Percentiles rank a stretch among this genome's conserved stretches.
Conservation (phyloP, 2,888 invertebrate genomes). For the Callyntrura sp. region DNA sequence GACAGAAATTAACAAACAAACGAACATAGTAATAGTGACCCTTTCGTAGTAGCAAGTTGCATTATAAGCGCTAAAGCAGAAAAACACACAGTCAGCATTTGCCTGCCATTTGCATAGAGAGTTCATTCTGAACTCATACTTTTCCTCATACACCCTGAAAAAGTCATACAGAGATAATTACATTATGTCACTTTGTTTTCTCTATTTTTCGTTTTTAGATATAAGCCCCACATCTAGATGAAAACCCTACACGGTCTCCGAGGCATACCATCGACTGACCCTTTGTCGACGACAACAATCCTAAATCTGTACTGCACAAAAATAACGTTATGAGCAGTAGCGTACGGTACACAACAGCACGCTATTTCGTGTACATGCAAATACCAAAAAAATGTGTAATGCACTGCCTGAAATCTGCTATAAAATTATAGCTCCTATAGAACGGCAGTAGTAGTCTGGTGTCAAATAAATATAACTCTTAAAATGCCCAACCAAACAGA, state of each 20-base stretch:
- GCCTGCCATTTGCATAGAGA: not conserved
- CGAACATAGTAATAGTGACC: not conserved
- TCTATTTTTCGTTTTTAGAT: not conserved
- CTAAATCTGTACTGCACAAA: not conserved
- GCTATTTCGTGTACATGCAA: not conserved
- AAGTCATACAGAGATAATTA: conserved; percentile 25
- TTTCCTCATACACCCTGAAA: not conserved
- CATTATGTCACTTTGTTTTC: conserved; percentile 50
- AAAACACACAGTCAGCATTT: too few species aligned
- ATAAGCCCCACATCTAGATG: not conserved
- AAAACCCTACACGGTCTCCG: not conserved
- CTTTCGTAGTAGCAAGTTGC: too few species aligned
- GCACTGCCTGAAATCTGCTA: not conserved
- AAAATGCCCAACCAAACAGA: conserved; percentile 32
- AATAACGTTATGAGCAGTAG: not conserved
- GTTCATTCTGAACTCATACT: too few species aligned
- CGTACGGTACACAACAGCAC: not conserved
- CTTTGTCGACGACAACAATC: conserved; percentile 8
- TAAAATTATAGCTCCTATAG: conserved; percentile 18
- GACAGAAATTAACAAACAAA: not conserved
- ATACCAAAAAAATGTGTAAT: not conserved
- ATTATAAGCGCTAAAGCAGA: too few species aligned
- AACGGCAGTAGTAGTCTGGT: not conserved
- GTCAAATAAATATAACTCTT: conserved; percentile 2
- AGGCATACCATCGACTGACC: conserved; percentile 19